These are phyloP conservation scores for Cephonodes hylas DNA, from an alignment of 2,888 invertebrate genomes.

Conservation along the genomic window DNA sequence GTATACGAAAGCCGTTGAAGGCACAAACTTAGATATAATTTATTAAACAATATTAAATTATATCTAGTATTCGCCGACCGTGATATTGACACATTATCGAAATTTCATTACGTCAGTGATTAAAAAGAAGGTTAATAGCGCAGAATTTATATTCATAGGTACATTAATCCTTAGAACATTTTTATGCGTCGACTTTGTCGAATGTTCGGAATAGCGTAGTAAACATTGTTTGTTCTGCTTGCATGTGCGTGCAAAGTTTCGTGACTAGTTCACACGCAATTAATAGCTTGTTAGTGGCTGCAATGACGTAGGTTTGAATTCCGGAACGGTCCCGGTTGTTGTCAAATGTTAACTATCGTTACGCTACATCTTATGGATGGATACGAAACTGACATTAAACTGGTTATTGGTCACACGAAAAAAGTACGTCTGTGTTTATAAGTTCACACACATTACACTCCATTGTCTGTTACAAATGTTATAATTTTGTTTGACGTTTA, in stretches of 20 bases:
- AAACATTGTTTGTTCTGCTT: background rate
- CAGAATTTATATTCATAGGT: background rate
- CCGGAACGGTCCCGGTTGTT: background rate
- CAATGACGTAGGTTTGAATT: background rate
- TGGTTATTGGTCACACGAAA: background rate
- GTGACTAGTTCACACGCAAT: background rate
- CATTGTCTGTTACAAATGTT: background rate
- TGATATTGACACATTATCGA: background rate
- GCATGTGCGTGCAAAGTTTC: background rate
- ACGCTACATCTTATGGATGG: background rate
- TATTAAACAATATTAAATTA: background rate
- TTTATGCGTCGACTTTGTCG: background rate
- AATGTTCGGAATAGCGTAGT: background rate
- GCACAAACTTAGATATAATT: background rate
- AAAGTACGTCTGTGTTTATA: background rate
- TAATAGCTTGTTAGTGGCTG: background rate
- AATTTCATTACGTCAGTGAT: background rate
- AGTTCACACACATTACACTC: background rate
- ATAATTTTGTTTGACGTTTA: background rate
- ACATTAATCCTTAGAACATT: background rate
- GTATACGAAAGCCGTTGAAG: background rate
- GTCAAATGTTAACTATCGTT: background rate
- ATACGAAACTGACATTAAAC: background rate
- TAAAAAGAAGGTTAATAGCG: conserved; percentile 4
- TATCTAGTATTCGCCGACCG: background rate